Conservation (phyloP, 2,888 invertebrate species). For the Xestia sexstrigata region DNA sequence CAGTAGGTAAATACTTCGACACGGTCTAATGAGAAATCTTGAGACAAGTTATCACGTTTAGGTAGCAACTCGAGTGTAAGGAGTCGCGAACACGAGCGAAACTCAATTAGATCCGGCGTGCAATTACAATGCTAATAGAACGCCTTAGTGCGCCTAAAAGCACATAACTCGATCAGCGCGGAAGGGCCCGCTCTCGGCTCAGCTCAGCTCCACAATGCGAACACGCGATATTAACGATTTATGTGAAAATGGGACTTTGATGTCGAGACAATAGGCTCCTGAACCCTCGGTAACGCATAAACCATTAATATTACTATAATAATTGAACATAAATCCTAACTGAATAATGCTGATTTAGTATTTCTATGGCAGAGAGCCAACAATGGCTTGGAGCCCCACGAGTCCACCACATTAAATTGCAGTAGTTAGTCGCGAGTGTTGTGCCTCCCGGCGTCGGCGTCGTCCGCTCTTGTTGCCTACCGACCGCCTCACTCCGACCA, state of each 20-base stretch:
- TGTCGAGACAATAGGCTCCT: constrained; percentile 53
- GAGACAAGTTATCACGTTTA: neutral
- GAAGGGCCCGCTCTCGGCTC: constrained; percentile 5
- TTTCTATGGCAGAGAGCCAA: constrained; percentile 42
- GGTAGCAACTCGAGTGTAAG: constrained; percentile 5
- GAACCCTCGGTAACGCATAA: constrained; percentile 23
- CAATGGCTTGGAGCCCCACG: constrained; percentile 21
- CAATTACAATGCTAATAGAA: constrained; percentile 42
- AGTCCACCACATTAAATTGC: constrained; percentile 25
- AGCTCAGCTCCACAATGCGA: constrained; percentile 28
- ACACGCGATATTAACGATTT: constrained; percentile 53
- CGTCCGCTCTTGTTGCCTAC: constrained; percentile 1
- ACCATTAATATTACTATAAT: constrained; percentile 43
- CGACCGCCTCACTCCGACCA: constrained; percentile 41
- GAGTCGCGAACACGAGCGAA: constrained; percentile 6
- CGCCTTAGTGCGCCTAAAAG: constrained; percentile 31
- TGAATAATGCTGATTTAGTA: constrained; percentile 50
- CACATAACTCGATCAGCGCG: constrained; percentile 48
- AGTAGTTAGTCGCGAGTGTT: constrained; percentile 5
- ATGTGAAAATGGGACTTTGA: constrained; percentile 57
- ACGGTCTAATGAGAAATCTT: neutral
- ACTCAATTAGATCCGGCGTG: constrained; percentile 34
- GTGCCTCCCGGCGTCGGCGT: neutral
- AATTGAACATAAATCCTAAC: constrained; percentile 57
- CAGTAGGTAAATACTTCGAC: neutral